Conservation (phyloP, 2,113 vertebrate species). For the Clarias batrachus region DNA sequence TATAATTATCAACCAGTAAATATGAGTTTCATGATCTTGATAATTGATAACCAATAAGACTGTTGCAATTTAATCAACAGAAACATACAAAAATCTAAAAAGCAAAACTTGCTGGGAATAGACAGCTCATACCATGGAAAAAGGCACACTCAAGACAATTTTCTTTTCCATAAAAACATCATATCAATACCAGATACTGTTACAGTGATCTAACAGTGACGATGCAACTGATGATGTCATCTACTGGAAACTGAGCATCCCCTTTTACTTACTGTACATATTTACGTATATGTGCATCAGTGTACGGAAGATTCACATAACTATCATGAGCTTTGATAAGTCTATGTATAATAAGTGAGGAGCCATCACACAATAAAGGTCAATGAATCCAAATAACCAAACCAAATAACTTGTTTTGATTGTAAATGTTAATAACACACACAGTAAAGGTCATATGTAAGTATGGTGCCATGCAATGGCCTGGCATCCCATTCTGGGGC, state of each 20-base stretch:
- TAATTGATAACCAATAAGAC: background rate
- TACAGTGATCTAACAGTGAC: constrained; percentile 29
- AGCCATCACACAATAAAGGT: background rate
- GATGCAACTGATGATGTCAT: constrained; percentile 29
- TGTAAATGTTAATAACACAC: background rate
- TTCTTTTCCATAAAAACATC: constrained; percentile 37
- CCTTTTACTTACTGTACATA: background rate
- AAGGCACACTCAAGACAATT: constrained; percentile 39
- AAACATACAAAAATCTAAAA: background rate
- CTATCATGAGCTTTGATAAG: background rate
- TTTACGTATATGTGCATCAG: background rate
- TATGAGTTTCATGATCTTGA: background rate
- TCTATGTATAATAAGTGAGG: background rate
- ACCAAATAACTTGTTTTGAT: background rate
- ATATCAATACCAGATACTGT: constrained; percentile 34
- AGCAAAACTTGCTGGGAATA: constrained; percentile 8
- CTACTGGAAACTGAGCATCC: constrained; percentile 47
- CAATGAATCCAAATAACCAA: background rate
- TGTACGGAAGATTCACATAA: background rate
- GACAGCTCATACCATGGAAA: background rate
- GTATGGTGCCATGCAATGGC: background rate
- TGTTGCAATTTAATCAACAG: background rate
- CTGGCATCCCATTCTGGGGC: background rate
- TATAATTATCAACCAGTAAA: background rate
- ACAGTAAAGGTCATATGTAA: too few species aligned